phyloP scores from a whole-genome alignment of 1,140 invertebrate species.

The Tenebrio molitor region DNA sequence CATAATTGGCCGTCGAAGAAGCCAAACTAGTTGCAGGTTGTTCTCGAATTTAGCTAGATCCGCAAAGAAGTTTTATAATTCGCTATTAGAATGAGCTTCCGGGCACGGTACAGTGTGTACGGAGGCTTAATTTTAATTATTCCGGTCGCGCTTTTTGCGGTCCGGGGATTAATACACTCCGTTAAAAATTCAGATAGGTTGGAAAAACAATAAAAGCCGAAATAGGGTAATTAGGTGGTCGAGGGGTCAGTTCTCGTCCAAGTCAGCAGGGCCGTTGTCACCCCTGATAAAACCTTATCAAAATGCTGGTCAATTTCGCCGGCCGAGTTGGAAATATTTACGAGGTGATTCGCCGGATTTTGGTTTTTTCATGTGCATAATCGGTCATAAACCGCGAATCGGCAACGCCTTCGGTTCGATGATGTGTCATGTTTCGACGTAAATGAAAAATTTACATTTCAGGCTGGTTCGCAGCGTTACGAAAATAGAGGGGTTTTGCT shows the following conservation, averaged over 20 bases:
- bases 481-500: not conserved
- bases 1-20: not conserved
- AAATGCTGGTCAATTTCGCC: not conserved
- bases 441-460: constrained; percentile 8
- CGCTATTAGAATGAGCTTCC: not conserved
- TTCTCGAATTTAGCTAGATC: not conserved
- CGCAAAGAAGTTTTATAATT: not conserved
- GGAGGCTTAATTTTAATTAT: constrained; percentile 3
- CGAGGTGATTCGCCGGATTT: not conserved
- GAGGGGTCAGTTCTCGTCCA: no score
- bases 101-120: not conserved
- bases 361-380: not conserved
- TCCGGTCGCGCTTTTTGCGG: not conserved
- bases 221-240: not conserved
- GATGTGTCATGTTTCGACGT: not conserved
- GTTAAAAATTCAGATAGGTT: not conserved
- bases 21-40: not conserved
- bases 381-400: not conserved
- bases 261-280: not conserved
- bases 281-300: not conserved
- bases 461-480: not conserved
- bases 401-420: not conserved
- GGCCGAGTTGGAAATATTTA: not conserved
- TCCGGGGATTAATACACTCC: not conserved
- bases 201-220: constrained; percentile 1